Percentiles rank a stretch among this genome's conserved stretches.
These are phyloP conservation scores for Heteromyza rotundicornis DNA, from an alignment of 2,888 invertebrate genomes.

Conservation along the genomic window DNA sequence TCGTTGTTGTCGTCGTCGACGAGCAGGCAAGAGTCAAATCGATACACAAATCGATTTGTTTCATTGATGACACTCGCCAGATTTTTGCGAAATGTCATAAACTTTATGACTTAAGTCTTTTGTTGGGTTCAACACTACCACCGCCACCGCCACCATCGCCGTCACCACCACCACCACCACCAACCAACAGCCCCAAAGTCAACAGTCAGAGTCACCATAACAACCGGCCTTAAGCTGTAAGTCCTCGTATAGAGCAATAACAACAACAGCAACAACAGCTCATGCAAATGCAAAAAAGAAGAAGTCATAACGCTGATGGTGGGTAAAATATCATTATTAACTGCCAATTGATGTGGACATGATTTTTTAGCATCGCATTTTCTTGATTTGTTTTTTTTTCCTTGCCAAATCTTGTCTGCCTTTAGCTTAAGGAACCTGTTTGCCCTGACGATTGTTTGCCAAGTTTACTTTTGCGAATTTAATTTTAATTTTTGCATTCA, in stretches of 20 bases:
- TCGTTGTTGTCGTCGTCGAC: neutral
- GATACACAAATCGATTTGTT: conserved; percentile 60
- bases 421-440: conserved; percentile 12
- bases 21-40: conserved; percentile 42
- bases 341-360: conserved; percentile 41
- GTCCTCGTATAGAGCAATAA: conserved; percentile 34
- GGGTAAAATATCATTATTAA: conserved; percentile 42
- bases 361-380: conserved; percentile 26
- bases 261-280: conserved; percentile 30
- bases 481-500: conserved; percentile 45
- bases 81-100: conserved; percentile 58
- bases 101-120: conserved; percentile 61
- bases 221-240: no score
- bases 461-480: neutral
- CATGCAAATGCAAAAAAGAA: conserved; percentile 23
- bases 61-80: conserved; percentile 59
- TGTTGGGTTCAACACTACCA: no score
- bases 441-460: conserved; percentile 23
- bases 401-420: neutral
- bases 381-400: neutral
- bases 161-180: no score
- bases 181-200: no score
- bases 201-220: no score
- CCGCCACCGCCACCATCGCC: no score
- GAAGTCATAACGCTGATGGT: conserved; percentile 7